Evolutionary conservation across 2,888 invertebrate species (phyloP).

Genomic region (Xestia sexstrigata): DNA sequence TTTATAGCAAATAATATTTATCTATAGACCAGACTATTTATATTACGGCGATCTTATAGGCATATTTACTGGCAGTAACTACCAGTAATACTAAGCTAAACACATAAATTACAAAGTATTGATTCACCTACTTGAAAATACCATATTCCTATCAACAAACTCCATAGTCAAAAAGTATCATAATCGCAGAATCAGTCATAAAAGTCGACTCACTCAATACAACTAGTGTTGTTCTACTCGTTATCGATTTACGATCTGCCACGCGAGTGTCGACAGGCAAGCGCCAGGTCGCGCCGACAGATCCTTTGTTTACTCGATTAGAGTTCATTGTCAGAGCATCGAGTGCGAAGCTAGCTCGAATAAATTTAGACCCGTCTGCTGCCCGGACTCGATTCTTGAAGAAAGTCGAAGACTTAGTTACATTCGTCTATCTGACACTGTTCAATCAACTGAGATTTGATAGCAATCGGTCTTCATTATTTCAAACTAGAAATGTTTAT

Average conservation of each 20-base stretch:
- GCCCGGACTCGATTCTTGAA: slow-evolving; percentile 78
- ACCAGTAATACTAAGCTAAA: slow-evolving; percentile 21
- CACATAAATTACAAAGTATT: slow-evolving; percentile 31
- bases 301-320: slow-evolving; percentile 86
- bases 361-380: slow-evolving; percentile 85
- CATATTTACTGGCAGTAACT: slow-evolving; percentile 7
- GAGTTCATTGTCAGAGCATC: slow-evolving; percentile 89
- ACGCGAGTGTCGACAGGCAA: slow-evolving; percentile 83
- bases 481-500: slow-evolving; percentile 63
- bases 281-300: slow-evolving; percentile 86
- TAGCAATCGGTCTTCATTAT: slow-evolving; percentile 64
- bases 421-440: slow-evolving; percentile 60
- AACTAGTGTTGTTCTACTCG: slow-evolving; percentile 82
- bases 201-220: slow-evolving; percentile 81
- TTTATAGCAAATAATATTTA: not conserved
- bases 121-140: slow-evolving; percentile 31
- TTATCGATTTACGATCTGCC: slow-evolving; percentile 87
- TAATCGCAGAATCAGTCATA: slow-evolving; percentile 82
- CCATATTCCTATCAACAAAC: slow-evolving; percentile 67
- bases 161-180: slow-evolving; percentile 71
- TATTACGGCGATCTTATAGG: slow-evolving; percentile 23
- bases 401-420: slow-evolving; percentile 64
- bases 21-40: slow-evolving; percentile 10
- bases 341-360: slow-evolving; percentile 85
- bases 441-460: slow-evolving; percentile 57